Base-by-base conservation (phyloP, 1,140 invertebrate genomes). In the Dendrolimus punctatus region DNA sequence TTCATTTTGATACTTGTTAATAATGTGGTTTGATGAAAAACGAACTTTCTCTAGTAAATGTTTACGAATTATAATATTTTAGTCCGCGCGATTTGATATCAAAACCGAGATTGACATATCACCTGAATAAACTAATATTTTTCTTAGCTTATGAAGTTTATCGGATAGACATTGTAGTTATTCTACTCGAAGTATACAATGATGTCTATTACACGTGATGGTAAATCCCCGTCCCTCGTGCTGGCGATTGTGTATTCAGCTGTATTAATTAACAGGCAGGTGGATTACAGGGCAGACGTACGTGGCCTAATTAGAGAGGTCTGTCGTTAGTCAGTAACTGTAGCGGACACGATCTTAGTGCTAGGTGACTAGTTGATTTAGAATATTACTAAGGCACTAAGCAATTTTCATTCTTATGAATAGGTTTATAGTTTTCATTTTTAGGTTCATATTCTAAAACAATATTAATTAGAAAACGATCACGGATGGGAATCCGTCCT, bases 231-330 rank as follows among this genome's bases (percentile, higher is more conserved):
- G 44, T 50, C 61, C 55, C 58, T 49, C 63, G 60, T 61, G 56
- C 58, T 56, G 54, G 64, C 64, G 66, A 62, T 75, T 75, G 67
- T 75, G 75, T 73, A 70, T 73, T 77, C 69, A 77, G 65, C 62
- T 74, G 71, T 76, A 76, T 79, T 78, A 76, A 81, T 81, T 74
- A 81, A 69, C 58, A 69, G 71, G 69, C 71, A 73, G 78, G 63
- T 76, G 71, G 71, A 71, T 74, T 75, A 80, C 73, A 71, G 70
- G 65, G 65, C 60, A 70, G 67, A 74, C 66, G 68, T 66, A 68
- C 68, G 69, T 72, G 66, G 50, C 62, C 65, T 77, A 78, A 80
- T 80, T 80, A 76, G 62, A 71, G 68, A 64, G 62, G 50, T 58
- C 55, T 55, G 53, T 58, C 55, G 49, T 49, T 55, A 49, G 49